These are phyloP conservation scores for Patagioenas fasciata DNA, from an alignment of 2,113 vertebrate genomes.

Conservation along the genomic window DNA sequence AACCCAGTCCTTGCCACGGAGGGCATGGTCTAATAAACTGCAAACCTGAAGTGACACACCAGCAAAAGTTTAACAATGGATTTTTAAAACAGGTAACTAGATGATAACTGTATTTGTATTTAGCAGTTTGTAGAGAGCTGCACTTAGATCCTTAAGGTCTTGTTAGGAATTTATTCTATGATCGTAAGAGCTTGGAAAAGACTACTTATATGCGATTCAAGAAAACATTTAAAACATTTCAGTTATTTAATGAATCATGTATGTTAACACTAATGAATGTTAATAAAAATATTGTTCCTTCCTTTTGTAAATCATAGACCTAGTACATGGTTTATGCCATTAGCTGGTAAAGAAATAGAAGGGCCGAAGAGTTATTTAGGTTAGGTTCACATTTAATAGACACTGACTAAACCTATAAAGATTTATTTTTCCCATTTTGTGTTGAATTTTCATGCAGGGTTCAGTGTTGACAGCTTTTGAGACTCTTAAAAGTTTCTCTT, in stretches of 20 bases:
- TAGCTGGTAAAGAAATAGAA: not conserved
- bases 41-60: not conserved
- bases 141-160: not conserved
- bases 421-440: not conserved
- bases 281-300: not conserved
- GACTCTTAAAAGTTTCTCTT: not conserved
- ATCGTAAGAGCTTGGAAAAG: not conserved
- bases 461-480: not conserved
- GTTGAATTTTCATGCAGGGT: not conserved
- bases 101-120: not conserved
- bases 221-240: not conserved
- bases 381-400: not conserved
- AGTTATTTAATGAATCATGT: not conserved
- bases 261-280: not conserved
- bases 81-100: not conserved
- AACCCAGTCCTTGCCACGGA: not conserved
- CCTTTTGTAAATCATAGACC: not conserved
- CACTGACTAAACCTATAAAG: not conserved
- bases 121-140: not conserved
- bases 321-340: not conserved
- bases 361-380: not conserved
- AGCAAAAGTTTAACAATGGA: not conserved
- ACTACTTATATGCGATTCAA: not conserved
- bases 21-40: constrained; percentile 3
- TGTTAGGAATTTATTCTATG: not conserved